These are phyloP conservation scores for Cephalopholis sonnerati DNA, from an alignment of 2,113 vertebrate genomes.

Conservation along the genomic window DNA sequence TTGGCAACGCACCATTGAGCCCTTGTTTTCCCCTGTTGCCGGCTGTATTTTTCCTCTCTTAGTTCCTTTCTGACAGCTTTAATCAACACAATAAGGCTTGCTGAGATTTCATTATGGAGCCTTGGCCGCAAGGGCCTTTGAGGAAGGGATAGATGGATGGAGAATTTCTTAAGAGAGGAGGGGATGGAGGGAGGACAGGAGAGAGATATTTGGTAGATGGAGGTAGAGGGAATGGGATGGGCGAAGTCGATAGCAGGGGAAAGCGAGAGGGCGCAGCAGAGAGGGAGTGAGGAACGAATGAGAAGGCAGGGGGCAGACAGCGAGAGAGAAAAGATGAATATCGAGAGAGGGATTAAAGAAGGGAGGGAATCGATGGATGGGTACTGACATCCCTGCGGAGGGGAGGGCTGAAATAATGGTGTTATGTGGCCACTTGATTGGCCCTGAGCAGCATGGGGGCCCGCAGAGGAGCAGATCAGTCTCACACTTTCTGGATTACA, in stretches of 20 bases:
- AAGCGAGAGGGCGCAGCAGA: constrained; percentile 13
- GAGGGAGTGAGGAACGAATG: not conserved
- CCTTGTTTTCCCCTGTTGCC: constrained; percentile 64
- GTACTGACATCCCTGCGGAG: constrained; percentile 56
- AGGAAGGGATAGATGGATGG: constrained; percentile 56
- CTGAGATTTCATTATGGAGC: constrained; percentile 77
- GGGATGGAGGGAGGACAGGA: constrained; percentile 32
- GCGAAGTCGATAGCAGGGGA: constrained; percentile 28
- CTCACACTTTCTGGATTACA: constrained; percentile 48
- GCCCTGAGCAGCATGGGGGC: constrained; percentile 55
- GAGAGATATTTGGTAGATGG: constrained; percentile 24
- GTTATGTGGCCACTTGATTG: constrained; percentile 69
- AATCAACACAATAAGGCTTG: constrained; percentile 79
- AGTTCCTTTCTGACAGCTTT: constrained; percentile 78
- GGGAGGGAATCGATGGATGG: constrained; percentile 60
- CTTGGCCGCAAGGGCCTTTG: constrained; percentile 63
- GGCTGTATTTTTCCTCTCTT: constrained; percentile 69
- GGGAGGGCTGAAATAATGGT: constrained; percentile 68
- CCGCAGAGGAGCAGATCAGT: constrained; percentile 54
- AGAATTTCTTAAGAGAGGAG: constrained; percentile 37
- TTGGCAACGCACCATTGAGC: constrained; percentile 40
- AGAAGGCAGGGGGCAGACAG: constrained; percentile 35
- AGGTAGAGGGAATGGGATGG: constrained; percentile 26
- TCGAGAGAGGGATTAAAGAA: constrained; percentile 55
- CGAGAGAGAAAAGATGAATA: constrained; percentile 54